Percentiles rank a stretch among this genome's conserved stretches.
Conservation (phyloP, 2,888 invertebrate species). For the Andrena bucephala region DNA sequence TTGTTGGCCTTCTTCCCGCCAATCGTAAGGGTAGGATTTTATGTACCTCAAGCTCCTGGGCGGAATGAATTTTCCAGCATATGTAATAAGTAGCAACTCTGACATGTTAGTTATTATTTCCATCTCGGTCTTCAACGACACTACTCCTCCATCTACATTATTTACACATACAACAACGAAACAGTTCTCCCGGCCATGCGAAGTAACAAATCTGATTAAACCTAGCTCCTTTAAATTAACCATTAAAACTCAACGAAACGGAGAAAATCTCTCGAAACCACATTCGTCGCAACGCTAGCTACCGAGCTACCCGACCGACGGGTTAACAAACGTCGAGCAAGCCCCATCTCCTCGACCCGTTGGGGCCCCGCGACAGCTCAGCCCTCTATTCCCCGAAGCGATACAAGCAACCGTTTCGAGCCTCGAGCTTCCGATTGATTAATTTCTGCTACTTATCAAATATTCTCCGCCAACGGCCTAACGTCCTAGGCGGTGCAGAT, state of each 20-base stretch:
- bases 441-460: too few species aligned
- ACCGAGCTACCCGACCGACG: conserved; percentile 5
- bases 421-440: too few species aligned
- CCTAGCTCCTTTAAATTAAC: neutral
- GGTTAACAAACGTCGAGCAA: conserved; percentile 25
- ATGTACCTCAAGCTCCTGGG: neutral
- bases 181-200: neutral
- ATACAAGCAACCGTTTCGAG: too few species aligned
- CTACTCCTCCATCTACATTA: neutral
- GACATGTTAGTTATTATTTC: conserved; percentile 7
- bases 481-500: too few species aligned
- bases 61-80: neutral
- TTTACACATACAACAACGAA: conserved; percentile 18
- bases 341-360: conserved; percentile 6
- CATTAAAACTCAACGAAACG: neutral
- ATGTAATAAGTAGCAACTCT: neutral
- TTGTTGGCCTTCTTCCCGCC: neutral
- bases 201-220: conserved; percentile 9
- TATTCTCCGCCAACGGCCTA: too few species aligned
- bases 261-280: neutral
- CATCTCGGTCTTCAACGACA: neutral
- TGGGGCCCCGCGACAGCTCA: neutral
- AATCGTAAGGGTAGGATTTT: conserved; percentile 3
- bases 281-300: conserved; percentile 6
- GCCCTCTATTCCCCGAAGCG: too few species aligned